Base-by-base conservation (phyloP, 2,888 invertebrate species). In the Coecobrya sp. region DNA sequence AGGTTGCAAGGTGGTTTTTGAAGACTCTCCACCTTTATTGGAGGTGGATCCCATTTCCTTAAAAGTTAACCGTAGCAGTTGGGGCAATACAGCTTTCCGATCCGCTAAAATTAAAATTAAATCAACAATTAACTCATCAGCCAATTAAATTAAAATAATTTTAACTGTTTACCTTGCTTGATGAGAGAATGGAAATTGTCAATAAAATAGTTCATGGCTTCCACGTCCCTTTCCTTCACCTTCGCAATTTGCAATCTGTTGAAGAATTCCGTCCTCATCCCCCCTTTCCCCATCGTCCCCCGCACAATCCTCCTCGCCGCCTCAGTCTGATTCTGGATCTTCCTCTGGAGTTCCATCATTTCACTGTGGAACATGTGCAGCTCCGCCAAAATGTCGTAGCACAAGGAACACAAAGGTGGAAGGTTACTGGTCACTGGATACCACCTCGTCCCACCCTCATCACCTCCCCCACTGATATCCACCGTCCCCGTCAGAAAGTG, bases 241-340 rank as follows among this genome's bases (percentile, higher is more conserved):
- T 45, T 19, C 8, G 19, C 73, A 8, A n/a, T 36, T 45, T 45
- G 19, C 8, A 73, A 0, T 22, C 73, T 1, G 22, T 73, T 73
- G 7, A 73, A 45, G 19, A 73, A 73, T 11, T 73, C 73, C 0
- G n/a, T 13, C 42, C 45, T 36, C 73, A 73, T 73, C 4, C 73
- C 73, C n/a, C 73, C 73, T 19, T 8, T 45, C 22, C 73, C 19
- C 22, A n/a, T 73, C 0, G 73, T 73, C 22, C 45, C 73, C 16
- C 45, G 42, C 4, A 16, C 73, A 73, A 73, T 73, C 22, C 45
- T n/a, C 13, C 73, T 73, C 0, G 73, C 73, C 19, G 73, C 73
- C 45, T 45, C 73, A 11, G 73, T 73, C 22, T 73, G 73, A 45
- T 45, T 73, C 45, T 73, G 19, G 45, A 73, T 42, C 42, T 73